Evolutionary conservation across 37 sponge, comb jelly and placozoan genomes (phyloP), one percentile per base, ranked within the genome.

Genomic region (Trichoplax adhaerens): DNA sequence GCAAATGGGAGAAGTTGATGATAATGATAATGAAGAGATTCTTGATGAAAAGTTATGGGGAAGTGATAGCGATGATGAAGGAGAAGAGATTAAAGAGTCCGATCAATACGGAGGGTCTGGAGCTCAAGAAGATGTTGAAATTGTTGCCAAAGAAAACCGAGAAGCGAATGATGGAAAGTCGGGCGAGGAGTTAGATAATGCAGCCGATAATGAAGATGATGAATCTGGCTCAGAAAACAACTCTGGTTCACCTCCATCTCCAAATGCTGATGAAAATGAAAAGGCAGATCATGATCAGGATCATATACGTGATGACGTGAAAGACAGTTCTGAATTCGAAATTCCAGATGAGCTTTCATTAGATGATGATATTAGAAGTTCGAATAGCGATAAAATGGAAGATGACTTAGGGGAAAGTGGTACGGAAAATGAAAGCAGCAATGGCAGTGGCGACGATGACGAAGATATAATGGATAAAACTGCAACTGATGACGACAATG

Each of bases 11-110:
- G 79, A 83, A 1, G 62, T 86, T 5, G 86, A 73, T 2, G 48
- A 74, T 29, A 29, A 29, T 29, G 68, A 71, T 10, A 51, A 67
- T 55, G 63, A 57, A 47, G 85, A 88, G 4, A 50, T 73, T 8
- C 58, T 89, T 29, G 87, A 89, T 66, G 80, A 77, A 67, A 73
- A 81, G 65, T 85, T 89, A 78, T 89, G 90, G 90, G 90, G 68
- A 66, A 8, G 10, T 66, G 68, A 79, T 54, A 82, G 86, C 8
- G 81, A 88, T 8, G 81, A 81, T 52, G 82, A 82, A 0, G 50
- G 79, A 7, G 76, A 76, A 4, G 72, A 74, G 5, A 12, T 12
- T 60, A 60, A 50, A 4, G 73, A 72, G 48, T 62, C 58, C 3
- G 73, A 72, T 7, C 52, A 50, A 59, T 62, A 72, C 10, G 52